Percentiles rank a stretch among this genome's conserved stretches.
Evolutionary conservation across 2,797 vertebrate species (phyloP).

Genomic region (Hypotaenidia philippensis): DNA sequence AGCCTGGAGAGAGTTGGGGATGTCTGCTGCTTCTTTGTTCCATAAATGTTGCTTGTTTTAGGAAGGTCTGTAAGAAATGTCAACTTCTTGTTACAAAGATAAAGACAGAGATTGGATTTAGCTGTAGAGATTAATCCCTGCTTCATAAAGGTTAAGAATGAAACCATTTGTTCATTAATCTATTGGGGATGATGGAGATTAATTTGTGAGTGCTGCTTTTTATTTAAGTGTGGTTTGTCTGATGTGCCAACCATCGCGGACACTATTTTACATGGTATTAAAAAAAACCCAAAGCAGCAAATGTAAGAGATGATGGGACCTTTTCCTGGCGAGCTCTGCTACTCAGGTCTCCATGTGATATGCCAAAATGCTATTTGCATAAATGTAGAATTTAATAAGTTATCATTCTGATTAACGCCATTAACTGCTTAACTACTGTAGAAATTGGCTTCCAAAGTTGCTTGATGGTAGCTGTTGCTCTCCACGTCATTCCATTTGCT

Average conservation of each 20-base stretch:
- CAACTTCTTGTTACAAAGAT: background rate
- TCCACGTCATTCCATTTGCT: constrained; percentile 45
- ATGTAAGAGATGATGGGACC: background rate
- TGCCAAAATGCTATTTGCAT: constrained; percentile 50
- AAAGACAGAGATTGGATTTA: background rate
- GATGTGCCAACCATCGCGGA: rapidly evolving
- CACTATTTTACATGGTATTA: background rate
- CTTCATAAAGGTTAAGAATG: constrained; percentile 4
- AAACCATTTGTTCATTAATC: background rate
- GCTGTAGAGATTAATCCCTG: background rate
- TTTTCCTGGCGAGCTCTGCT: constrained; percentile 23
- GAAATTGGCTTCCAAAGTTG: constrained; percentile 56
- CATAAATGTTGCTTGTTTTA: background rate
- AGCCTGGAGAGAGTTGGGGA: background rate
- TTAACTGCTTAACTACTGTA: constrained; percentile 68
- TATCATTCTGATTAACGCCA: constrained; percentile 54
- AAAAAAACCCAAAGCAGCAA: background rate
- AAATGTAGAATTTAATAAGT: constrained; percentile 42
- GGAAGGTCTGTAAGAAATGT: background rate
- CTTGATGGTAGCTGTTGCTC: constrained; percentile 40
- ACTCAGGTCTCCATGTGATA: background rate
- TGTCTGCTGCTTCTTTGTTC: background rate
- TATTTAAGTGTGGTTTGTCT: background rate
- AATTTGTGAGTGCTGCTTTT: background rate
- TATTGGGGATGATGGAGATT: background rate